Base-by-base conservation (phyloP, 2,113 vertebrate genomes). In the Delphinapterus leucas region DNA sequence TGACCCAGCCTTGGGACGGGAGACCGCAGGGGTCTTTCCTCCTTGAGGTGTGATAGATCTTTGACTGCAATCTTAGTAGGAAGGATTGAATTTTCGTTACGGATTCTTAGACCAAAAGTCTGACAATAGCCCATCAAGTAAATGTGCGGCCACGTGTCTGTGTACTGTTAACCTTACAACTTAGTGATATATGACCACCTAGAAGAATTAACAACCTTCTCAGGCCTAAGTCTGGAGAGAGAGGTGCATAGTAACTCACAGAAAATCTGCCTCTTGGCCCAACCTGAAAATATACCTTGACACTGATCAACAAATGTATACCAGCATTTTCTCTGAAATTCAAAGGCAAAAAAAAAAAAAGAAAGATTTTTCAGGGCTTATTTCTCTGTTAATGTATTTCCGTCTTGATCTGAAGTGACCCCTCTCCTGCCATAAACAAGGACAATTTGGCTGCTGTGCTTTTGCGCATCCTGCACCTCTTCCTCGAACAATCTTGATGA, bases 401-500 rank as follows among this genome's bases (percentile, higher is more conserved):
- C 49, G 7, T 88, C 14, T 3, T 0, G 8, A 60, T 49, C 41
- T 41, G 65, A 1, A 95, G 82, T 47, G 63, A 95, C 71, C 36
- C 6, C 0, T 90, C 53, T 82, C 60, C 44, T n/a, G 10, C 67
- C 3, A 0, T 9, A 95, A 97, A 93, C 15, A 63, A 87, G 95
- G 89, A 63, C 49, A 90, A 98, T 98, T 97, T 97, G 87, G 76
- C 93, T 47, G 21, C 88, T 33, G 65, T 58, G 97, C 92, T 97
- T 97, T 97, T 93, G 89, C 93, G 96, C 74, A 10, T 67, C 88
- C 88, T 53, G 87, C 97, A 84, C 94, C 96, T 90, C 94, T 97
- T 98, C 87, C 96, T 97, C 96, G 96, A 88, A 97, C 96, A 96
- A 96, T 58, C 82, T 95, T 94, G 96, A 96, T 65, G 85, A 96